Evolutionary conservation across 2,797 vertebrate genomes (phyloP), one percentile per base, ranked within the genome.

Genomic region (Onychomys arenicola): DNA sequence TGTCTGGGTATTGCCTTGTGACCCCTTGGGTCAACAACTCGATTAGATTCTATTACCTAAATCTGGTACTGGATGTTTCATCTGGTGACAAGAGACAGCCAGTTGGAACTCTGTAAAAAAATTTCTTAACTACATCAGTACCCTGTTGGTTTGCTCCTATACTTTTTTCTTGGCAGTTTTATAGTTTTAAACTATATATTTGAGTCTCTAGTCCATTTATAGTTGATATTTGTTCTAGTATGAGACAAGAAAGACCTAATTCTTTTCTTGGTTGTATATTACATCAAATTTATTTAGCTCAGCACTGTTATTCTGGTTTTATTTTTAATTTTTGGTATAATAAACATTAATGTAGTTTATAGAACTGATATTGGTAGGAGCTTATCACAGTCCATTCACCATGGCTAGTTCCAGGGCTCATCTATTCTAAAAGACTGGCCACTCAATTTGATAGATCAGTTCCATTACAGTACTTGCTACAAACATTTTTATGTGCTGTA

Each of bases 381-480:
- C 34, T 93, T 93, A 92, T 83, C 93, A 93, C 52, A 92, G 40
- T 32, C 57, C 19, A 84, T 90, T 90, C 63, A 84, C 93, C 78
- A 67, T 78, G 46, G 71, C 25, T 67, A 69, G 46, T 14, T 83
- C 73, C 14, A 87, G 46, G 59, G n/a, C 43, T 46, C 73, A 92
- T 96, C 67, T 82, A 55, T 92, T 92, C 80, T 83, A 67, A 77
- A 93, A 90, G 67, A 86, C 19, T 59, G 17, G 89, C 8, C 11
- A 34, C 55, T 86, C 52, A 21, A 37, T 46, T 87, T 96, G 94
- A 95, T 93, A 76, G 43, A 95, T 93, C 63, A 40, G n/a, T 92
- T 91, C 73, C 9, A 95, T 83, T 90, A 90, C 52, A 87, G n/a
- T 61, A 82, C 69, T 87, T 32, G 21, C 40, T 75, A 11, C 59